These are phyloP conservation scores for Leptodirus hochenwartii DNA, from an alignment of 2,888 invertebrate genomes.

Conservation along the genomic window DNA sequence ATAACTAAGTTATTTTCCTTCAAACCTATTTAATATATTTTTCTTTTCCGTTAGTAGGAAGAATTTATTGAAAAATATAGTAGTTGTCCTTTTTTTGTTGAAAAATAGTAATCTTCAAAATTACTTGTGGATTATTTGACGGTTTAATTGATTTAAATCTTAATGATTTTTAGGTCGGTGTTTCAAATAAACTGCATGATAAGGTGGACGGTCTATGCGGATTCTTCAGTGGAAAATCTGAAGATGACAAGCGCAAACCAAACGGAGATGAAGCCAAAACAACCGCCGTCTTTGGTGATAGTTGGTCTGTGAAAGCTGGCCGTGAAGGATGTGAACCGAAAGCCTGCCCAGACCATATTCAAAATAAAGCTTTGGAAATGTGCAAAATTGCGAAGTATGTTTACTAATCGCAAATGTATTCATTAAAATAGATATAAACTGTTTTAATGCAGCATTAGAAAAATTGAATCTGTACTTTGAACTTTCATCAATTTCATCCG, in stretches of 20 bases:
- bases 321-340: slow-evolving; percentile 35
- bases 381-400: slow-evolving; percentile 49
- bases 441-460: slow-evolving; percentile 2
- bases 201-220: slow-evolving; percentile 68
- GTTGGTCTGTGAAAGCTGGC: slow-evolving; percentile 49
- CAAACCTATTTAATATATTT: no score
- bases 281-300: slow-evolving; percentile 54
- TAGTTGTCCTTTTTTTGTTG: background rate
- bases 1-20: no score
- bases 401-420: no score
- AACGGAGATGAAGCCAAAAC: slow-evolving; percentile 41
- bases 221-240: slow-evolving; percentile 42
- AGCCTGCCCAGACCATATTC: slow-evolving; percentile 40
- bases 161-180: slow-evolving; percentile 39
- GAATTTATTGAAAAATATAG: background rate
- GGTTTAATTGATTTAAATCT: background rate
- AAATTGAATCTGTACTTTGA: no score
- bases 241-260: slow-evolving; percentile 55
- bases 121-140: background rate
- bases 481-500: background rate
- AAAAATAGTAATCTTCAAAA: no score
- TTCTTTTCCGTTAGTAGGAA: no score
- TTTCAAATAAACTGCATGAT: slow-evolving; percentile 39
- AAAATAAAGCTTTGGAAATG: slow-evolving; percentile 44
- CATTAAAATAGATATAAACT: background rate